phyloP scores from a whole-genome alignment of 2,888 invertebrate genomes.

The Brenthis ino region DNA sequence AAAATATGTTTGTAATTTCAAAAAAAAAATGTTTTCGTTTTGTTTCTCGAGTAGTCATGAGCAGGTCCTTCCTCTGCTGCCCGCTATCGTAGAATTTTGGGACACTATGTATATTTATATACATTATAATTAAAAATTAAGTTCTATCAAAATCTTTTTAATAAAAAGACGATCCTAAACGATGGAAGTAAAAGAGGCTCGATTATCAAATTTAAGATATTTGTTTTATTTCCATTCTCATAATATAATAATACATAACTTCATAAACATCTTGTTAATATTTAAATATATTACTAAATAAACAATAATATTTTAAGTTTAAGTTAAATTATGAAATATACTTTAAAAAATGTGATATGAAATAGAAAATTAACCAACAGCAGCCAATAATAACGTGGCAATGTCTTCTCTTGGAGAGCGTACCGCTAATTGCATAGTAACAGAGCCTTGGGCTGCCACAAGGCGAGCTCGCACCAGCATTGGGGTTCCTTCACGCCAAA shows the following conservation, averaged over 20 bases:
- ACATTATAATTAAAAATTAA: too few relatives aligned
- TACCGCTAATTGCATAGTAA: conserved; percentile 96
- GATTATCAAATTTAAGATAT: not conserved
- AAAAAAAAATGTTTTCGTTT: too few relatives aligned
- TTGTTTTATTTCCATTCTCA: not conserved
- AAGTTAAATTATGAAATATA: conserved; percentile 2
- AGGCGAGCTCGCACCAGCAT: conserved; percentile 92
- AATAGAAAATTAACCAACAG: conserved; percentile 85
- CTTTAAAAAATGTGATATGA: not conserved
- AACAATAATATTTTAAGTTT: not conserved
- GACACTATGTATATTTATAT: too few relatives aligned
- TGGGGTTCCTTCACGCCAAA: conserved; percentile 94
- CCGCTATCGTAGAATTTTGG: too few relatives aligned
- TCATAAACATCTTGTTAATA: not conserved
- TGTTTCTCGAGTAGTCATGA: too few relatives aligned
- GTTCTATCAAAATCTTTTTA: too few relatives aligned
- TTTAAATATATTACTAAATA: not conserved
- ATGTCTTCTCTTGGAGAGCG: conserved; percentile 91
- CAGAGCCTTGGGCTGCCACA: conserved; percentile 86
- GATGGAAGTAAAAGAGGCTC: not conserved
- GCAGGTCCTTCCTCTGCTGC: too few relatives aligned
- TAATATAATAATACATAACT: conserved; percentile 4
- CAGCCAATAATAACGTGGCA: conserved; percentile 91
- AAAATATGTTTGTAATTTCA: too few relatives aligned
- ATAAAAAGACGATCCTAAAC: too few relatives aligned